Base-by-base conservation (phyloP, 2,888 invertebrate species). In the Chirona hameri region DNA sequence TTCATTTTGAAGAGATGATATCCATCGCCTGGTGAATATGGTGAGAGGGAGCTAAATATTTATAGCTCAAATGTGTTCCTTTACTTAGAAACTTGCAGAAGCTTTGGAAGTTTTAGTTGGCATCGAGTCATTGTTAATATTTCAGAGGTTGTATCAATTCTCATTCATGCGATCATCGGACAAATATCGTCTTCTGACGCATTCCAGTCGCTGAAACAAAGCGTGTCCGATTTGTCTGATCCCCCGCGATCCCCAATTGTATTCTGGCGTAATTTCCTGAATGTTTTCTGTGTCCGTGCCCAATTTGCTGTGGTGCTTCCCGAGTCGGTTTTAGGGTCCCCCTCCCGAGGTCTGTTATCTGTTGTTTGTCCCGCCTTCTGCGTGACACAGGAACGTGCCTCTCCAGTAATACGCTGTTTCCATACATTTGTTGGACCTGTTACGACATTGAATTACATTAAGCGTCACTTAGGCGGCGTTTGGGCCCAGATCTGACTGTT, bases 401-500 rank as follows among this genome's bases (percentile, higher is more conserved):
- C 27, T 29, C 72, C 31, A 3, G 21, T 39, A 76, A 76, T 76
- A 27, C 76, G 76, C 76, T 3, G 76, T 76, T 46, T 39, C 46
- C 76, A 76, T 76, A 24, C 46, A 76, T 76, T 46, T 46, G 46
- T 46, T 21, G 76, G 46, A 46, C 39, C 39, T 72, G 76, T 39
- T 46, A 24, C 46, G 76, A 76, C 76, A 76, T 24, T 39, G 76
- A 76, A 76, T 76, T 76, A 76, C 76, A 76, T 76, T 46, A 76
- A 76, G 76, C 46, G 18, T 39, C 76, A 76, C 76, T 76, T 76
- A 76, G 18, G 21, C 39, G 76, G 46, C 46, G 46, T 46, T 46
- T 46, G 76, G 76, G 24, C 7, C 46, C 39, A 24, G 24, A 76
- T 76, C 46, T 76, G 76, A 39, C 39, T 76, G 76, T 46, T 27